These are phyloP conservation scores for Dasypus novemcinctus DNA, from an alignment of 2,113 vertebrate genomes.

Conservation along the genomic window DNA sequence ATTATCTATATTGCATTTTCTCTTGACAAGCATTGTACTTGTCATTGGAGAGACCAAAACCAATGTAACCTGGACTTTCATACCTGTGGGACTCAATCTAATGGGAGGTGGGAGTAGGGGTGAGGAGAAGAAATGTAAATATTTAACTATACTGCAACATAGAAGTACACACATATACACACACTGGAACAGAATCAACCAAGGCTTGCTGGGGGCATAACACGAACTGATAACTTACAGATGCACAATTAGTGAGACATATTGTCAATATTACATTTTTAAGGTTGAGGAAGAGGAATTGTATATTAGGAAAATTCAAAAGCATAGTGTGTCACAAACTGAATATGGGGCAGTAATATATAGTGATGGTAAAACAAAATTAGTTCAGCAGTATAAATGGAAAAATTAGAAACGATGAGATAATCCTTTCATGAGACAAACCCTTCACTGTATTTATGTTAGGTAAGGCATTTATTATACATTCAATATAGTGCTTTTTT, in stretches of 20 bases:
- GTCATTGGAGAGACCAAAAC: neutral
- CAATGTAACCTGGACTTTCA: neutral
- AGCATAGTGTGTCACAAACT: neutral
- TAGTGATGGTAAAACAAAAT: neutral
- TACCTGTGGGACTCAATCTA: neutral
- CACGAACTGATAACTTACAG: neutral
- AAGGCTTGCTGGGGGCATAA: neutral
- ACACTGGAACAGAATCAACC: neutral
- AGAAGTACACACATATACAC: neutral
- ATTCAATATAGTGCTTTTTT: neutral
- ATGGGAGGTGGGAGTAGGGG: neutral
- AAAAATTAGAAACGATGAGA: neutral
- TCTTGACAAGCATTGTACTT: neutral
- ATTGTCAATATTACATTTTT: neutral
- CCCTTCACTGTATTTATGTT: neutral
- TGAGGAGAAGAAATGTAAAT: neutral
- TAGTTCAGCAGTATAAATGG: neutral
- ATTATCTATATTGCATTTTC: neutral
- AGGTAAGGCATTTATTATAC: neutral
- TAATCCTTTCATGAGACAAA: neutral
- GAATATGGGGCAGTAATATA: neutral
- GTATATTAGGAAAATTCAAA: neutral
- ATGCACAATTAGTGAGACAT: neutral
- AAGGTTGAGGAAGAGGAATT: neutral
- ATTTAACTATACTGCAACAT: neutral